These are phyloP conservation scores for Hylaeus volcanicus DNA, from an alignment of 1,140 invertebrate genomes.

Conservation along the genomic window DNA sequence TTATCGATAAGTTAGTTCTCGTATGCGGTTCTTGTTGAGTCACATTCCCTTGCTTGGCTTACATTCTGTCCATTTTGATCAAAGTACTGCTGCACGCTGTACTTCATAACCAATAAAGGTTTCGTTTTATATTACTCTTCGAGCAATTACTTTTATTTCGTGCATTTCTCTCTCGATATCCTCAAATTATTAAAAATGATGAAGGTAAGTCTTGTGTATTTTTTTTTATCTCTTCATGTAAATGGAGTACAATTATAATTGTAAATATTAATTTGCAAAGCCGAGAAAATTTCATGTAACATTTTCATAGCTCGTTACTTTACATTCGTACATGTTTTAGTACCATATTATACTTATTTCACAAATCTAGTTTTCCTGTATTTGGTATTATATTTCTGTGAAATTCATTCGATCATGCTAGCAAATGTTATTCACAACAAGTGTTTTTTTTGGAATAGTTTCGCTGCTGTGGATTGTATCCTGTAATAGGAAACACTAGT, in stretches of 20 bases:
- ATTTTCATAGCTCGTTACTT: neutral
- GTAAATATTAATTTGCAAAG: neutral
- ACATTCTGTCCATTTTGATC: neutral
- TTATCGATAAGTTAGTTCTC: neutral
- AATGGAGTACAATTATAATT: neutral
- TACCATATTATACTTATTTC: neutral
- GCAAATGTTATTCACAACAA: neutral
- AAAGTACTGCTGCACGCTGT: too few relatives aligned
- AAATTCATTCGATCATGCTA: neutral
- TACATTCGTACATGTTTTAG: neutral
- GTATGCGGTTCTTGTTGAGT: neutral
- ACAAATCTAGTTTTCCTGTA: neutral
- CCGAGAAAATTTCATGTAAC: neutral
- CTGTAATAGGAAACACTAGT: neutral
- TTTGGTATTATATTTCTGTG: neutral
- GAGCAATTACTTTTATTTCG: neutral
- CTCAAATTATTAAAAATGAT: conserved; percentile 2
- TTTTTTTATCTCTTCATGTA: too few relatives aligned
- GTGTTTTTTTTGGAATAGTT: neutral
- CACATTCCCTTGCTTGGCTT: neutral
- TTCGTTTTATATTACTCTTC: neutral
- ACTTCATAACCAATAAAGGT: neutral
- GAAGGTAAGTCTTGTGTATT: conserved; percentile 18
- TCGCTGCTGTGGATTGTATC: too few relatives aligned
- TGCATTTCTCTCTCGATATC: neutral